Evolutionary conservation across 2,113 vertebrate genomes (phyloP), one percentile per base, ranked within the genome.

Genomic region (Phylloscopus whistleri): DNA sequence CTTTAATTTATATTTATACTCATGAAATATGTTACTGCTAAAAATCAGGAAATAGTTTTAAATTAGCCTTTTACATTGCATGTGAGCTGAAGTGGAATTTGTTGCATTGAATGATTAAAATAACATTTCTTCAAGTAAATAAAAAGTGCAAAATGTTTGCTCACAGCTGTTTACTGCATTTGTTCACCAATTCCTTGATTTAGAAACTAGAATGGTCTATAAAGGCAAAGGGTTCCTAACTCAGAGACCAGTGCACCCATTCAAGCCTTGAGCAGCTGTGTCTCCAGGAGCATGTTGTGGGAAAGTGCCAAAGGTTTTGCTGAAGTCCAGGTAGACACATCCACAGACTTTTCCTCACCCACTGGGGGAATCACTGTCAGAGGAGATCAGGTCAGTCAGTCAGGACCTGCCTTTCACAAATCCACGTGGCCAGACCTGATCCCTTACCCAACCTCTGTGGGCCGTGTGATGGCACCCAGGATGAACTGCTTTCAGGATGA

Each of bases 361-460:
- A 17, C 18, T 21, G 35, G 6, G 21, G 1, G 2, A 35, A 16
- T 68, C 22, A 15, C 9, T 37, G 23, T 33, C 8, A 4, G 7
- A 67, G 17, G n/a, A 37, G 53, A 28, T 18, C n/a, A 43, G 15
- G 13, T 67, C 30, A 15, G n/a, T 48, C 59, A 53, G 1, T 18
- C 18, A 68, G 19, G 27, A 33, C 18, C 13, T 43, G 53, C 31
- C 41, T 62, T 43, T 51, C 62, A 30, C 20, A 44, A 37, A 51
- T 33, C 35, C 27, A 2, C 13, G 31, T 26, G 35, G 27, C 27
- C 52, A 31, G 35, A 14, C 11, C 67, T 43, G 53, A 18, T 21
- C 30, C 17, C 33, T 53, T 33, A 41, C 3, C 9, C 0, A 0
- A 19, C 6, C 35, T 30, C 27, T 26, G 7, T 5, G 4, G 6